phyloP scores from a whole-genome alignment of 92 coral and sea anemone species.

The Zoanthus gigantus region DNA sequence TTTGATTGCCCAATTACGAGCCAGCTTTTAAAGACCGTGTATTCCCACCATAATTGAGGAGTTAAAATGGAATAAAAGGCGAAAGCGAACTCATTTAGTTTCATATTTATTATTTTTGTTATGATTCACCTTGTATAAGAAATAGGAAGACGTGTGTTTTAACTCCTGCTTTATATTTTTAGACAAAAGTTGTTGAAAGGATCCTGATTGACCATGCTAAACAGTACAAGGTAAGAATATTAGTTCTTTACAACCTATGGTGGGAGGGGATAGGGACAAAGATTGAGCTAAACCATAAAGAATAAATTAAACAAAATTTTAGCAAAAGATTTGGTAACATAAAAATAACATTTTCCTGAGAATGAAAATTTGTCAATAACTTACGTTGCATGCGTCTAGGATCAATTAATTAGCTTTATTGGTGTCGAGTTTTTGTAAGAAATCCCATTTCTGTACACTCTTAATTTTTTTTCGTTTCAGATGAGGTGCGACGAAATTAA shows the following conservation, averaged over 20 bases:
- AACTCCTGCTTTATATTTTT: background rate
- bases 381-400: too few relatives aligned
- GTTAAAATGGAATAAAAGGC: too few relatives aligned
- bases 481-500: slow-evolving; percentile 29
- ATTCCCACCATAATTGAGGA: too few relatives aligned
- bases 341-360: too few relatives aligned
- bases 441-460: too few relatives aligned
- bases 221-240: slow-evolving; percentile 29
- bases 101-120: background rate
- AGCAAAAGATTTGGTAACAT: too few relatives aligned
- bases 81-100: too few relatives aligned
- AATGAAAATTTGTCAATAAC: too few relatives aligned
- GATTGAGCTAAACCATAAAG: background rate
- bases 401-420: too few relatives aligned
- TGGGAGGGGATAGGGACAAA: background rate
- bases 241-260: background rate
- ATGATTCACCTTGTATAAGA: background rate
- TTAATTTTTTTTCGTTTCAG: background rate
- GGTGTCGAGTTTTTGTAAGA: too few relatives aligned
- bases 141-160: background rate
- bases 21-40: too few relatives aligned
- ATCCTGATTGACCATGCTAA: slow-evolving; percentile 5
- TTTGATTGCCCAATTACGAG: too few relatives aligned
- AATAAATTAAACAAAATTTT: background rate
- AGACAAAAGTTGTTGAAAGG: slow-evolving; percentile 21